phyloP scores from a whole-genome alignment of 2,113 vertebrate species.

The Myocastor coypus region DNA sequence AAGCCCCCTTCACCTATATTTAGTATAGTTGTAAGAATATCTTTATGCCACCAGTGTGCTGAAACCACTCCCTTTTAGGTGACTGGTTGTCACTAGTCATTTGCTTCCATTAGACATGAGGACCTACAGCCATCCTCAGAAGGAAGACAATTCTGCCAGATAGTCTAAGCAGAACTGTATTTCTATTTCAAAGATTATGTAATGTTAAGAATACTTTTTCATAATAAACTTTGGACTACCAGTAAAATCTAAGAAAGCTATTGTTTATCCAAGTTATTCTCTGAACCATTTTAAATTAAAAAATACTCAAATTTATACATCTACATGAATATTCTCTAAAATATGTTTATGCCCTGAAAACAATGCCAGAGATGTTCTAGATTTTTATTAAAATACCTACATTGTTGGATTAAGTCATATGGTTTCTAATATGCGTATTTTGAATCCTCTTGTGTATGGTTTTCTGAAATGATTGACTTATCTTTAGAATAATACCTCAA shows the following conservation, averaged over 20 bases:
- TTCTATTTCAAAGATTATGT: slow-evolving; percentile 40
- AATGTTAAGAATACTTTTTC: slow-evolving; percentile 33
- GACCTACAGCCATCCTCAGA: slow-evolving; percentile 25
- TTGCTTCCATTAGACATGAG: background rate
- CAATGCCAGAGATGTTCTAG: background rate
- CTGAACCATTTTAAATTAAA: slow-evolving; percentile 41
- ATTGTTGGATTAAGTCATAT: background rate
- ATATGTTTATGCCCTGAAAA: background rate
- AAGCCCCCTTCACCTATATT: background rate
- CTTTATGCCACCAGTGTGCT: background rate
- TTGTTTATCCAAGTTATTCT: background rate
- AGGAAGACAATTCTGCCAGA: slow-evolving; percentile 27
- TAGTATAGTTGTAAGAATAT: background rate
- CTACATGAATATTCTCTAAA: background rate
- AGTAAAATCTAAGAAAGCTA: background rate
- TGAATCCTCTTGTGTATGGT: background rate
- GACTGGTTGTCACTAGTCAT: slow-evolving; percentile 3
- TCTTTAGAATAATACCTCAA: background rate
- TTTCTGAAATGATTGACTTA: background rate
- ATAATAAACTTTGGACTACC: slow-evolving; percentile 16
- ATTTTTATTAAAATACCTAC: background rate
- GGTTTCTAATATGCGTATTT: slow-evolving; percentile 3
- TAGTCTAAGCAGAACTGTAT: slow-evolving; percentile 26
- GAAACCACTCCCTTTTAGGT: slow-evolving; percentile 9
- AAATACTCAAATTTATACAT: slow-evolving; percentile 32